Conservation (phyloP, 2,888 invertebrate genomes). For the Hyppa rectilinea region DNA sequence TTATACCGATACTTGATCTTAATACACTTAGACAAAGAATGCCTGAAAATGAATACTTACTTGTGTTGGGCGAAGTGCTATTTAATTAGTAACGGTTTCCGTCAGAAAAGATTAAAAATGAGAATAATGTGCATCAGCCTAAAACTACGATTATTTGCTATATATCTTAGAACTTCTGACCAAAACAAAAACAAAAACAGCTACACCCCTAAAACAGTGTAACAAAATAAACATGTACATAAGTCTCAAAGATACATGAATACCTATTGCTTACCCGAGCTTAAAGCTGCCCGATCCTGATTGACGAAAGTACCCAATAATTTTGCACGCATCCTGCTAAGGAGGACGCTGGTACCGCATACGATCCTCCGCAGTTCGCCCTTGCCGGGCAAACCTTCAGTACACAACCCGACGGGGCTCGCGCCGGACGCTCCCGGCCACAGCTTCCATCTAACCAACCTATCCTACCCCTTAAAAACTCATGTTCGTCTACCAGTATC, state of each 20-base stretch:
- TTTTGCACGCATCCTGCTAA: conserved; percentile 27
- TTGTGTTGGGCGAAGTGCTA: background rate
- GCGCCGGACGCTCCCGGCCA: conserved; percentile 57
- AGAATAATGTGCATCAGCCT: background rate
- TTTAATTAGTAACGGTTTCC: background rate
- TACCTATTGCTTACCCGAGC: background rate
- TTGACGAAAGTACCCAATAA: conserved; percentile 4
- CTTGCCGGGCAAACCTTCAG: conserved; percentile 57
- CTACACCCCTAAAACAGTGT: background rate
- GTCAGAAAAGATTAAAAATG: background rate
- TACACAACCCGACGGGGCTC: conserved; percentile 60
- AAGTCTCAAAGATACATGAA: too few species aligned
- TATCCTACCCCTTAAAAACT: conserved; percentile 57
- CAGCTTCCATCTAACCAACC: conserved; percentile 45
- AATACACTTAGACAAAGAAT: conserved; percentile 18
- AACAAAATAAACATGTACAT: background rate
- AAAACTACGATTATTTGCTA: background rate
- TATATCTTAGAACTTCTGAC: background rate
- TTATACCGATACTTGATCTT: background rate
- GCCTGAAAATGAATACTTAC: background rate
- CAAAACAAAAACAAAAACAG: background rate
- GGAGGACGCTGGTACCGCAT: conserved; percentile 41
- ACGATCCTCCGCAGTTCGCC: conserved; percentile 57
- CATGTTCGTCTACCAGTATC: conserved; percentile 42
- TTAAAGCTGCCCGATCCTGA: background rate